Evolutionary conservation across 2,797 vertebrate genomes (phyloP).

Genomic region (Tragelaphus eurycerus): DNA sequence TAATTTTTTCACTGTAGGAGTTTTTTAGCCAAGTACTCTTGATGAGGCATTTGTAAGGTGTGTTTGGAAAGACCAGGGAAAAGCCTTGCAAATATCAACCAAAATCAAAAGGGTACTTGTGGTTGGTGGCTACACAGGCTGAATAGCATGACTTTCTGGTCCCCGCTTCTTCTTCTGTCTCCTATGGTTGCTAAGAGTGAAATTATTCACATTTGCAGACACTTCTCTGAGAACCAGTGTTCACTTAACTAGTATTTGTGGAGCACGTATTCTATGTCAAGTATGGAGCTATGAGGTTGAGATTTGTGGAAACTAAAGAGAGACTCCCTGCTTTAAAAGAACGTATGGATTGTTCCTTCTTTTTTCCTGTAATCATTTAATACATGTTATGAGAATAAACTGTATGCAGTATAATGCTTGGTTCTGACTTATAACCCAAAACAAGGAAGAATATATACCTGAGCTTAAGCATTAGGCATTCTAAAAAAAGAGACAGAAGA

Average conservation of each 20-base stretch:
- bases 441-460: neutral
- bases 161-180: neutral
- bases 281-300: neutral
- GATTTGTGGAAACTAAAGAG: neutral
- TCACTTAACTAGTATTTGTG: neutral
- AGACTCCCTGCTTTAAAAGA: neutral
- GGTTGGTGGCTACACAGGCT: neutral
- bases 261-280: neutral
- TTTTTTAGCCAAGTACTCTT: neutral
- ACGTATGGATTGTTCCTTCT: neutral
- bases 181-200: neutral
- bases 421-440: neutral
- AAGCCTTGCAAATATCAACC: constrained; percentile 59
- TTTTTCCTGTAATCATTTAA: neutral
- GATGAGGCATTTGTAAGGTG: neutral
- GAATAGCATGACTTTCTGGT: constrained; percentile 1
- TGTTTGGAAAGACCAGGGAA: constrained; percentile 47
- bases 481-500: neutral
- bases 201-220: neutral
- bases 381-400: neutral
- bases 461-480: neutral
- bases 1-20: constrained; percentile 46
- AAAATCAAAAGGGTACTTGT: constrained; percentile 50
- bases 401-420: neutral
- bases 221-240: neutral